Base-by-base conservation (phyloP, 2,113 vertebrate genomes). In the Agelaius tricolor region DNA sequence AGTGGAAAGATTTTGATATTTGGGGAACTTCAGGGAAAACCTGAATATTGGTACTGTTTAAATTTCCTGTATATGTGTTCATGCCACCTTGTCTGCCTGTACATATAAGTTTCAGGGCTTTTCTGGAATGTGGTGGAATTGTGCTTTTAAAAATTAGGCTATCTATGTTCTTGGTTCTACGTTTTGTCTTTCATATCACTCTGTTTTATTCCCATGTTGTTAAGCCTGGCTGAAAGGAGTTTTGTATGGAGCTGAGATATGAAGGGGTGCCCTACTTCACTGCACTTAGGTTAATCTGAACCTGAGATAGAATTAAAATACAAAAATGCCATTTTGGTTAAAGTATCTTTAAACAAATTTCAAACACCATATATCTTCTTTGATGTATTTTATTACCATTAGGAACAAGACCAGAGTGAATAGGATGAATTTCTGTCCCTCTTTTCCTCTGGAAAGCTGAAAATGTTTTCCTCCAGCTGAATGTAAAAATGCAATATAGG, bases 301-400 rank as follows among this genome's bases (percentile, higher is more conserved):
- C 55, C 33, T 30, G 33, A 90, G 44, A 80, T 67, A 86, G 46
- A 85, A 95, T 73, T 93, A 49, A 51, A 85, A 80, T 43, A 51
- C 21, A 69, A 58, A 91, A 93, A 72, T 57, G 77, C 17, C 2
- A 19, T 90, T 90, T 89, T 88, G 51, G 47, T 83, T 94, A 55
- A 73, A 62, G 30, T 52, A 26, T 80, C 75, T 71, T 7, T 67
- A 55, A 59, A 67, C 68, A 88, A 92, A 78, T 72, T 80, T 95
- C 85, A 94, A 93, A 84, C 81, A 62, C 35, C 82, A 37, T 55
- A 24, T 3, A 0, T 83, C 23, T 4, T 85, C 63, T 88, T 72
- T 90, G 75, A 93, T 93, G 61, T 77, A 44, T 68, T 87, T 95
- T 77, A 94, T 96, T 84, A 90, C 59, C 51, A 83, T 44, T 75